Percentiles rank a stretch among this genome's conserved stretches.
phyloP scores from a whole-genome alignment of 2,113 vertebrate species.

The Anoura caudifer region DNA sequence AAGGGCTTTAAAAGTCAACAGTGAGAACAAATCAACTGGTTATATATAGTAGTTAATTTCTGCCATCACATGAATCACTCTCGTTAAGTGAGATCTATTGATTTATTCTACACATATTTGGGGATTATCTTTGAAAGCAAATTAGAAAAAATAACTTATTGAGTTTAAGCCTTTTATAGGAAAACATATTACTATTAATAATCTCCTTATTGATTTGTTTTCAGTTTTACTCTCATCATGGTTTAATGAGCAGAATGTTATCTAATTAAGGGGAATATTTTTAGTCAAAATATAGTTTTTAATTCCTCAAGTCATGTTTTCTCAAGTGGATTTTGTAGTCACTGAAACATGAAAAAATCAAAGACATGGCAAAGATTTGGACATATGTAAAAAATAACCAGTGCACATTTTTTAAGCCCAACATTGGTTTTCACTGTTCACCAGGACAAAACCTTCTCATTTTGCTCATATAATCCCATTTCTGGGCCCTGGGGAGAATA shows the following conservation, averaged over 20 bases:
- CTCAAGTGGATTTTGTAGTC: background rate
- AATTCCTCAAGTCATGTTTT: background rate
- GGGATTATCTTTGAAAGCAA: background rate
- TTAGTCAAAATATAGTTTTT: background rate
- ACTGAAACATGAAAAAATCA: background rate
- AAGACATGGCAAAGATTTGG: background rate
- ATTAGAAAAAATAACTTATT: background rate
- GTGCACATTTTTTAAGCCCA: background rate
- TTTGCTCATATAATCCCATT: background rate
- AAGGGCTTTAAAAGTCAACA: constrained; percentile 34
- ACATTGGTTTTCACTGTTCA: background rate
- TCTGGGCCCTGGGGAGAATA: background rate
- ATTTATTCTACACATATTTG: background rate
- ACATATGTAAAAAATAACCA: background rate
- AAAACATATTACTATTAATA: background rate
- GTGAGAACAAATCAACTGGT: constrained; percentile 38
- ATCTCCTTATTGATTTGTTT: background rate
- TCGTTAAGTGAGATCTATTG: background rate
- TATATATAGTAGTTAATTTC: background rate
- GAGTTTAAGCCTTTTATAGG: background rate
- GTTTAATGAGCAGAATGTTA: background rate
- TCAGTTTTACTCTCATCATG: background rate
- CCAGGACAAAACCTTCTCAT: background rate
- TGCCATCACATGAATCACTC: background rate
- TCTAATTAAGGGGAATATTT: background rate